A percentile compares a stretch with the other conserved stretches of the same genome.
These are phyloP conservation scores for Mya arenaria DNA, from an alignment of 1,140 invertebrate genomes.

Conservation along the genomic window DNA sequence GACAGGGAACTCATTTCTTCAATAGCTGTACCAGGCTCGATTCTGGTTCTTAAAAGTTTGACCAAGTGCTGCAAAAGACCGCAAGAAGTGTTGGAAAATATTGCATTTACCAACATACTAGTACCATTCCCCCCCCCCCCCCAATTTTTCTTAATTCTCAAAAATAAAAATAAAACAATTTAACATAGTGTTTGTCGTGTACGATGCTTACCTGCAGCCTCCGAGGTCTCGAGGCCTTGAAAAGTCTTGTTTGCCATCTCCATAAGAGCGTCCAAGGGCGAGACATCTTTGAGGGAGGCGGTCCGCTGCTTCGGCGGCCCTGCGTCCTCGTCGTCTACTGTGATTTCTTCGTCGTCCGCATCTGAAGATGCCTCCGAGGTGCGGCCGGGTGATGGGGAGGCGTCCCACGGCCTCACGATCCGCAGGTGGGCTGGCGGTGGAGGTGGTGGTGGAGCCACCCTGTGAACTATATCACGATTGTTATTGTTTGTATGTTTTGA, in stretches of 20 bases:
- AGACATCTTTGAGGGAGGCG: slow-evolving; percentile 80
- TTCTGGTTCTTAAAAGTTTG: too few relatives aligned
- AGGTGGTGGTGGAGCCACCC: slow-evolving; percentile 5
- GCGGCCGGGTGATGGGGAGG: slow-evolving; percentile 51
- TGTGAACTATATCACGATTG: slow-evolving; percentile 24
- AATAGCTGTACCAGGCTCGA: too few relatives aligned
- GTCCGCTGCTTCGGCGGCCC: slow-evolving; percentile 65
- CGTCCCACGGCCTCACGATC: slow-evolving; percentile 95
- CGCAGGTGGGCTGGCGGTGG: slow-evolving; percentile 23
- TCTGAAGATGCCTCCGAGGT: slow-evolving; percentile 78
- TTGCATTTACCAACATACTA: too few relatives aligned
- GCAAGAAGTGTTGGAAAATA: background rate
- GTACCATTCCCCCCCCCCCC: too few relatives aligned
- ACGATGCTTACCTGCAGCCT: slow-evolving; percentile 60
- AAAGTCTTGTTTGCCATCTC: slow-evolving; percentile 99
- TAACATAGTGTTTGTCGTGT: background rate
- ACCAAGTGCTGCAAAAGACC: too few relatives aligned
- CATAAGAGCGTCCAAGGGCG: slow-evolving; percentile 96
- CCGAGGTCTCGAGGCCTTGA: slow-evolving; percentile 87
- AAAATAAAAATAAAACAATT: too few relatives aligned
- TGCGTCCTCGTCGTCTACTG: slow-evolving; percentile 72
- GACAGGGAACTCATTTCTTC: too few relatives aligned
- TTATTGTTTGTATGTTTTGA: slow-evolving; percentile 58
- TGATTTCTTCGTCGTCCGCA: slow-evolving; percentile 71
- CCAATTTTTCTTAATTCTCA: too few relatives aligned